A percentile compares a stretch with the other conserved stretches of the same genome.
Conservation (phyloP, 1,140 invertebrate genomes). For the Drosophila varians region DNA sequence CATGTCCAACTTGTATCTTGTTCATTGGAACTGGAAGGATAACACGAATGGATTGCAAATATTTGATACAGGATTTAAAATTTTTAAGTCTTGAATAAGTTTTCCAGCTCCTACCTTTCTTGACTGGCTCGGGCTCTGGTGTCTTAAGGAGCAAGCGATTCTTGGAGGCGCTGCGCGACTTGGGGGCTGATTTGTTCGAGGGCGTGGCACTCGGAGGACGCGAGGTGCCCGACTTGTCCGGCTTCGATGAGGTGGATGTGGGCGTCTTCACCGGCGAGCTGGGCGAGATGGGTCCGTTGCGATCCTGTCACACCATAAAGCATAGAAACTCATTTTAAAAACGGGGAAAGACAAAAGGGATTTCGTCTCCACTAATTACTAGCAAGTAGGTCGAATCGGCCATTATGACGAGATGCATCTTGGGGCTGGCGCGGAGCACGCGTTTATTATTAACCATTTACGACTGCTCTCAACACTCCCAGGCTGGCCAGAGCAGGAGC, state of each 20-base stretch:
- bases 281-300: slow-evolving; percentile 82
- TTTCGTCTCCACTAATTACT: slow-evolving; percentile 42
- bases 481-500: slow-evolving; percentile 50
- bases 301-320: slow-evolving; percentile 62
- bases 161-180: slow-evolving; percentile 80
- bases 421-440: slow-evolving; percentile 13
- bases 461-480: slow-evolving; percentile 58
- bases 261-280: slow-evolving; percentile 82
- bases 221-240: slow-evolving; percentile 72
- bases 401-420: slow-evolving; percentile 77
- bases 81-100: not conserved
- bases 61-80: not conserved
- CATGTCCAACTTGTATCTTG: slow-evolving; percentile 94
- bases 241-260: slow-evolving; percentile 81
- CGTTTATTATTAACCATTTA: slow-evolving; percentile 50
- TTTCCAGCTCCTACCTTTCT: slow-evolving; percentile 87
- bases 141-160: slow-evolving; percentile 81
- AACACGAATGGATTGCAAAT: slow-evolving; percentile 70
- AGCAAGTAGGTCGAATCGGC: slow-evolving; percentile 66
- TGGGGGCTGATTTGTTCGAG: slow-evolving; percentile 79
- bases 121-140: slow-evolving; percentile 85
- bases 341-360: not conserved
- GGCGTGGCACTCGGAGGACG: slow-evolving; percentile 82
- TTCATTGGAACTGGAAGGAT: slow-evolving; percentile 95
- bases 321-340: not conserved